Evolutionary conservation across 2,888 invertebrate species (phyloP), one percentile per base, ranked within the genome.

Genomic region (Euzophera pinguis): DNA sequence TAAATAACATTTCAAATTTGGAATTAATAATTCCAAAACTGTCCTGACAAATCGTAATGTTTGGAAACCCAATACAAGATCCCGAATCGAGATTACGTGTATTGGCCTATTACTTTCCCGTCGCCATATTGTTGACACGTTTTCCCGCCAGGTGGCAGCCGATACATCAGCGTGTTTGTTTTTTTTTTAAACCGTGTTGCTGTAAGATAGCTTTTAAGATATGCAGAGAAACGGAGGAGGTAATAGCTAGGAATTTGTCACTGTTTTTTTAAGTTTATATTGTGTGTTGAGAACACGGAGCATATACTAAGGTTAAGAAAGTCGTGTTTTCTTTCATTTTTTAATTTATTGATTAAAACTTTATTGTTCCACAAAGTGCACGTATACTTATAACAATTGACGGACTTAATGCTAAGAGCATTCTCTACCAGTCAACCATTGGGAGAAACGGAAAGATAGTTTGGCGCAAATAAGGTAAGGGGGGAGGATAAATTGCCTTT

Each of bases 71-170:
- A 38, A 10, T 14, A 3, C 9, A 9, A 60, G 61, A 64, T 69
- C 62, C 60, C 47, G 52, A 56, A 56, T 62, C 52, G 61, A 62
- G 73, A 71, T 73, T 66, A 67, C 64, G 61, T 61, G 62, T 73
- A 78, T 76, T 70, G 74, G 67, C 57, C 71, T 72, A 73, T 79
- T 75, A 74, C 72, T 74, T 73, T 65, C 61, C 54, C 52, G 54
- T 53, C 58, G 60, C 62, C 69, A 68, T 71, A 71, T 74, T 67
- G 61, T 61, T 64, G 65, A 64, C 59, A 61, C 59, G 45, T 54
- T 45, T 32, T n/a, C 32, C 32, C 12, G n/a, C 37, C 29, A 13
- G 49, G 49, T 17, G 37, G 48, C 39, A 39, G 39, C 39, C 39
- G 6, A 39, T 39, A 39, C 16, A 39, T 39, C 39, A 16, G 38